Percentiles rank a stretch among this genome's conserved stretches.
These are phyloP conservation scores for Drosophila ochracea DNA, from an alignment of 2,888 invertebrate genomes.

Conservation along the genomic window DNA sequence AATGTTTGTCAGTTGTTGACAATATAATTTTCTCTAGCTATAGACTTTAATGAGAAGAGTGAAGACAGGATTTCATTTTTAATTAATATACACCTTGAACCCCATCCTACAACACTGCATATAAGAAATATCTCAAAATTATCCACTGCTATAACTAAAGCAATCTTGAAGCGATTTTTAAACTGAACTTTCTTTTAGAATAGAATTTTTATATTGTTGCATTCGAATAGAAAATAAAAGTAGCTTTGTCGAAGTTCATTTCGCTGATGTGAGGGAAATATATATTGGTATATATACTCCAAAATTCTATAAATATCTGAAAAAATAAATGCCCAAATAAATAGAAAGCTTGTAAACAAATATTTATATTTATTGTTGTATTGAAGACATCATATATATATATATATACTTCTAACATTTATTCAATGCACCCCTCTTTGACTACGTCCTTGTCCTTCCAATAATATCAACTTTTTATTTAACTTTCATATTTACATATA, in stretches of 20 bases:
- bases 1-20: not conserved
- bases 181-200: not conserved
- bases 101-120: not conserved
- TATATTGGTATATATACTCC: not conserved
- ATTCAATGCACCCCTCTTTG: not conserved
- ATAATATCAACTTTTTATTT: constrained; percentile 35
- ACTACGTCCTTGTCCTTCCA: not conserved
- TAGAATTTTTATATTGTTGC: accelerated
- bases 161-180: not conserved
- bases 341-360: not conserved
- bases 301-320: not conserved
- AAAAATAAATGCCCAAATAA: no score
- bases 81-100: not conserved
- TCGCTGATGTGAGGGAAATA: not conserved
- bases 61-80: not conserved
- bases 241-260: not conserved
- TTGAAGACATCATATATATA: not conserved
- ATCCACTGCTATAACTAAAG: not conserved
- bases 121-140: not conserved
- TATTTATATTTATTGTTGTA: not conserved
- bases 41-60: not conserved
- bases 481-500: constrained; percentile 57
- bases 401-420: no score
- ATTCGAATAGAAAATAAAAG: not conserved
- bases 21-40: not conserved